A percentile compares a stretch with the other conserved stretches of the same genome.
phyloP scores from a whole-genome alignment of 30 jellyfish, hydroid and myxozoan species.

The Pelagia noctiluca region DNA sequence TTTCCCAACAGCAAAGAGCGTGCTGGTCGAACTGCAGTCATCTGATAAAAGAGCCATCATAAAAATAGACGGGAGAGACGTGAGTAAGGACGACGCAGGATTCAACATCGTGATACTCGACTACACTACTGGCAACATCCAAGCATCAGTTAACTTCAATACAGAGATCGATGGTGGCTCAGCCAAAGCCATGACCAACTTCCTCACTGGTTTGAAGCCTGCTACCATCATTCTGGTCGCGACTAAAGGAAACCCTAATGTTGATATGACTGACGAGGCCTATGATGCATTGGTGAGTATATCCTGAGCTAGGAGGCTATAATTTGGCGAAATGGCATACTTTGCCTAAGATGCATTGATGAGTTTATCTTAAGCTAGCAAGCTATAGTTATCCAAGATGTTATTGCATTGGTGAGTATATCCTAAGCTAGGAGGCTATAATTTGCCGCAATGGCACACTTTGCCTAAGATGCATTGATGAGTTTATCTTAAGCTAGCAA shows the following conservation, averaged over 20 bases:
- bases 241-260: conserved; percentile 83
- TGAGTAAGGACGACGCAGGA: conserved; percentile 89
- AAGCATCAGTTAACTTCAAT: conserved; percentile 82
- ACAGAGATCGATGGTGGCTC: conserved; percentile 91
- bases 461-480: no score
- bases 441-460: no score
- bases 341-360: no score
- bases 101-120: conserved; percentile 89
- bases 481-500: no score
- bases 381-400: no score
- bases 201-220: conserved; percentile 73
- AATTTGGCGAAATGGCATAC: no score
- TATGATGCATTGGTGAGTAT: conserved; percentile 84
- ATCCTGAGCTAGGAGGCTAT: neutral
- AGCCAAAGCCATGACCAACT: conserved; percentile 88
- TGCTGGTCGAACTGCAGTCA: conserved; percentile 73
- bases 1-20: conserved; percentile 54
- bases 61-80: conserved; percentile 85
- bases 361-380: no score
- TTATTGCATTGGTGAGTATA: no score
- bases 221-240: conserved; percentile 84
- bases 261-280: conserved; percentile 69
- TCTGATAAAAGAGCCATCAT: conserved; percentile 81
- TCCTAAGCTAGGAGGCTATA: no score
- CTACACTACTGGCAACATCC: conserved; percentile 82